These are phyloP conservation scores for Catharus ustulatus DNA, from an alignment of 2,797 vertebrate genomes.

Conservation along the genomic window DNA sequence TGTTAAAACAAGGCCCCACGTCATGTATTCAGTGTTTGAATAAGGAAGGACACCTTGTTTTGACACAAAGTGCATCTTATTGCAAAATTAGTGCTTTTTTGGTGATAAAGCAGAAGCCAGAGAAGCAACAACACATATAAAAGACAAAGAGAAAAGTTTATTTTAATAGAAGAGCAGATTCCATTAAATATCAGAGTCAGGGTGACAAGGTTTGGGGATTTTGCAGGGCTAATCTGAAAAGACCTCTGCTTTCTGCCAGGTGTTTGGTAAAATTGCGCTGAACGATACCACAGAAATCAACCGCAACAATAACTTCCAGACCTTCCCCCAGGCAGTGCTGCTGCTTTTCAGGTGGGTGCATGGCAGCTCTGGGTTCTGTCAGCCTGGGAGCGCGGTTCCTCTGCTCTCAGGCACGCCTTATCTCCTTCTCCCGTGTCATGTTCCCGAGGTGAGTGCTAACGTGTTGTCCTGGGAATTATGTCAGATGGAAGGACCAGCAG, in stretches of 20 bases:
- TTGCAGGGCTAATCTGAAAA: constrained; percentile 37
- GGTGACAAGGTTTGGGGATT: background rate
- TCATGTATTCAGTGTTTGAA: background rate
- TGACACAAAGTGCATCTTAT: background rate
- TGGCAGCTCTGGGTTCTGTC: background rate
- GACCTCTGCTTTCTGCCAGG: constrained; percentile 77
- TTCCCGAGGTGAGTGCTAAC: background rate
- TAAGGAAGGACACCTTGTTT: background rate
- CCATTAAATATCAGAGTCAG: background rate
- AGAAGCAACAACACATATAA: background rate
- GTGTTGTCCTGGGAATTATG: background rate
- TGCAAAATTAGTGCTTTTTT: background rate
- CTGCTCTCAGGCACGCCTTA: background rate
- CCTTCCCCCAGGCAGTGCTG: constrained; percentile 96
- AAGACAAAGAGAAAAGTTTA: background rate
- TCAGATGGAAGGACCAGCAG: background rate
- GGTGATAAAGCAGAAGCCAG: background rate
- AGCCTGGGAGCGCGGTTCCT: background rate
- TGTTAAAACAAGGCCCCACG: background rate
- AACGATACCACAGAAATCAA: constrained; percentile 92
- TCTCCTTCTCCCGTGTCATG: background rate
- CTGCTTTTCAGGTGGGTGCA: constrained; percentile 94
- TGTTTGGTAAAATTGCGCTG: constrained; percentile 98
- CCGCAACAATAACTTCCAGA: constrained; percentile 99
- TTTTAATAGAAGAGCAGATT: background rate